A percentile compares a stretch with the other conserved stretches of the same genome.
These are phyloP conservation scores for Pteromalus puparum DNA, from an alignment of 1,140 invertebrate species.

Conservation along the genomic window DNA sequence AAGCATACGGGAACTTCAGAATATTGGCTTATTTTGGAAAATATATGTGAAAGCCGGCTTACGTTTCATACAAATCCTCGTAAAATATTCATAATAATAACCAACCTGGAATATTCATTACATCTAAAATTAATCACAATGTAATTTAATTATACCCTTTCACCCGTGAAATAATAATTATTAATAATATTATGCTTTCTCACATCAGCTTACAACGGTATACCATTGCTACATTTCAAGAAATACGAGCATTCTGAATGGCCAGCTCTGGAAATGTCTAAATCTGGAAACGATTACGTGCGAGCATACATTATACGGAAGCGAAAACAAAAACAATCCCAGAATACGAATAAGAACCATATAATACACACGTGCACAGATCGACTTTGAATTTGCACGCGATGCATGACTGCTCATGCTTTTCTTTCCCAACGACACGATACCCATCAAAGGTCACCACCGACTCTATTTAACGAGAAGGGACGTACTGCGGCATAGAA, in stretches of 20 bases:
- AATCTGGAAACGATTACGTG: neutral
- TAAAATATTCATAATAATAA: too few species aligned
- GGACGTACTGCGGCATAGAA: neutral
- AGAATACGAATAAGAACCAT: neutral
- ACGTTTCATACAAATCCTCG: too few species aligned
- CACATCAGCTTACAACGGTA: neutral
- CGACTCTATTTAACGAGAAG: neutral
- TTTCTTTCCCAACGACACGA: neutral
- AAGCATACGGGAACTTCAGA: too few species aligned
- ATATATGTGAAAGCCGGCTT: too few species aligned
- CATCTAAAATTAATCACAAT: too few species aligned
- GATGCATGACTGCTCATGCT: neutral
- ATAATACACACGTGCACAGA: neutral
- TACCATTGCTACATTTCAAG: neutral
- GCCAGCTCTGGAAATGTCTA: too few species aligned
- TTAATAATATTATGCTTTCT: too few species aligned
- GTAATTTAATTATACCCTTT: too few species aligned
- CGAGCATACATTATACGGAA: neutral
- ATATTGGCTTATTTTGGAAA: too few species aligned
- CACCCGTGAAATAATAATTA: too few species aligned
- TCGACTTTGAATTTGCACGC: constrained; percentile 17
- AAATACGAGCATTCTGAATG: neutral
- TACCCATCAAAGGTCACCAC: constrained; percentile 6
- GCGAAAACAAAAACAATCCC: constrained; percentile 12
- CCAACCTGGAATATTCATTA: too few species aligned